phyloP scores from a whole-genome alignment of 2,113 vertebrate genomes.

The Otis tarda region DNA sequence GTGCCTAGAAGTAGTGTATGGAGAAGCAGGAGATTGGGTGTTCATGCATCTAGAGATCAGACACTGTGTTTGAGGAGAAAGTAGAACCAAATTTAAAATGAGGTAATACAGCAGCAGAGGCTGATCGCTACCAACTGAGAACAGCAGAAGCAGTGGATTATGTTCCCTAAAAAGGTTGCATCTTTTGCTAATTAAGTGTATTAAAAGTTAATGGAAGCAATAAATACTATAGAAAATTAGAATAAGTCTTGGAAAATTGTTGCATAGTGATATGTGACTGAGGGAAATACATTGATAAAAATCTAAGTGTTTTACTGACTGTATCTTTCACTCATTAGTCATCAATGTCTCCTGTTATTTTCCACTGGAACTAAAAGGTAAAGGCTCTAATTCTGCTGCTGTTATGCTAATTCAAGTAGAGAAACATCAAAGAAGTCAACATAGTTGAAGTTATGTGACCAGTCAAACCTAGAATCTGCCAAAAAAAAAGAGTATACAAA shows the following conservation, averaged over 20 bases:
- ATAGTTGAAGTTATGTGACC: background rate
- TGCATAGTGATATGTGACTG: background rate
- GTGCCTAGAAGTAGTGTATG: background rate
- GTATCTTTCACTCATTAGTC: background rate
- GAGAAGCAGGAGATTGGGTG: background rate
- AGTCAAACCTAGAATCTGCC: background rate
- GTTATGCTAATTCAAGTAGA: background rate
- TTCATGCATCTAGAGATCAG: background rate
- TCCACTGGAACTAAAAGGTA: background rate
- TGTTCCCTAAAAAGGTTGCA: background rate
- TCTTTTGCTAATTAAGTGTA: background rate
- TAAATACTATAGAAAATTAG: background rate
- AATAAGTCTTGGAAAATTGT: background rate
- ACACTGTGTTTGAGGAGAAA: background rate
- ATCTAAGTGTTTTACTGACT: background rate
- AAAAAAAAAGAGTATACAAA: background rate
- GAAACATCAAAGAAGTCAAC: background rate
- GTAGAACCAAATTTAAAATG: background rate
- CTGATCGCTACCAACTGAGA: accelerated
- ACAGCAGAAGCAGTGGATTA: background rate
- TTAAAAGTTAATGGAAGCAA: background rate
- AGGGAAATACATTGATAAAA: background rate
- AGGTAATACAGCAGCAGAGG: background rate
- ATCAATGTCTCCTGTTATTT: background rate
- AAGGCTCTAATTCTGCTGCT: background rate